phyloP scores from a whole-genome alignment of 2,888 invertebrate species.

The Euproctis similis region DNA sequence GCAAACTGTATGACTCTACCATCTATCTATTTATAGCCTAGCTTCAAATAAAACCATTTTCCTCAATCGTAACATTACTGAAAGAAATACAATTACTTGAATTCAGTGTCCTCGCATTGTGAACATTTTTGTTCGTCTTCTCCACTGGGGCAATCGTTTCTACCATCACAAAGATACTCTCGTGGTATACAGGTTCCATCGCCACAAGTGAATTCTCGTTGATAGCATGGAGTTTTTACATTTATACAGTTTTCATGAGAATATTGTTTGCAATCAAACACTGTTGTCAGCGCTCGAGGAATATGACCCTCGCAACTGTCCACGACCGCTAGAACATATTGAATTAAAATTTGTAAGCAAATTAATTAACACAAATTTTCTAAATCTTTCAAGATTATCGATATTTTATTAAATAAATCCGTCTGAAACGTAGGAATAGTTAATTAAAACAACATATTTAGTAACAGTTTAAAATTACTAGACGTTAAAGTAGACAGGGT shows the following conservation, averaged over 20 bases:
- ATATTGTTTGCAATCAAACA: slow-evolving; percentile 78
- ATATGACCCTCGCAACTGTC: slow-evolving; percentile 78
- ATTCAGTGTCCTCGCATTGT: slow-evolving; percentile 48
- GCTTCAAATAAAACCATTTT: too few species aligned
- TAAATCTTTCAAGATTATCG: too few species aligned
- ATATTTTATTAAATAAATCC: too few species aligned
- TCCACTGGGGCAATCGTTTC: slow-evolving; percentile 76
- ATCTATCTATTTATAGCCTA: too few species aligned
- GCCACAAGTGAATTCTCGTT: slow-evolving; percentile 72
- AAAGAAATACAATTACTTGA: slow-evolving; percentile 36
- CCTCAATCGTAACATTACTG: not conserved
- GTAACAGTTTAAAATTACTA: too few species aligned
- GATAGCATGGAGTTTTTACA: slow-evolving; percentile 60
- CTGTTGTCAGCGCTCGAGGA: slow-evolving; percentile 69
- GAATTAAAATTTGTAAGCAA: too few species aligned
- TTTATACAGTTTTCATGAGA: slow-evolving; percentile 76
- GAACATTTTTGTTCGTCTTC: slow-evolving; percentile 78
- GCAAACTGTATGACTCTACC: too few species aligned
- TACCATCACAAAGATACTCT: slow-evolving; percentile 80
- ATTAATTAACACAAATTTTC: too few species aligned
- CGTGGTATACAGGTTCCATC: slow-evolving; percentile 78
- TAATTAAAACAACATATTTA: too few species aligned
- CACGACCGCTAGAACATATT: slow-evolving; percentile 70
- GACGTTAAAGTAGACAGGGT: too few species aligned
- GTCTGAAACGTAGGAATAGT: too few species aligned